These are phyloP conservation scores for Euplagia quadripunctaria DNA, from an alignment of 2,888 invertebrate genomes.

Conservation along the genomic window DNA sequence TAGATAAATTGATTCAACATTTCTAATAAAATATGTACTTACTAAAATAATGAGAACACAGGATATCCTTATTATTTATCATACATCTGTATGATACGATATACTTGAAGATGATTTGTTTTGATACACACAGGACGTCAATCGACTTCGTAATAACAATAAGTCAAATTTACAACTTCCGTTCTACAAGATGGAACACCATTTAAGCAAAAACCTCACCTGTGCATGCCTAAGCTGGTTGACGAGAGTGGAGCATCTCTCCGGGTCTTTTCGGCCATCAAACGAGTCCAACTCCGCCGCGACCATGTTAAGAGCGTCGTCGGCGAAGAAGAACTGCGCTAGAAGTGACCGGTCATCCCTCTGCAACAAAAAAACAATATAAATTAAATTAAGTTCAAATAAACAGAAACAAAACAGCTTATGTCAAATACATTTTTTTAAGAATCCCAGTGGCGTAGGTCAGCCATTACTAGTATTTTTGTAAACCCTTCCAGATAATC, in stretches of 20 bases:
- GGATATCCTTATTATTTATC: not conserved
- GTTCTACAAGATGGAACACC: not conserved
- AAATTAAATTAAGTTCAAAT: conserved; percentile 2
- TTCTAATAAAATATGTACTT: no score
- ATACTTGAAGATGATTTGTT: not conserved
- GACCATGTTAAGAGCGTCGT: conserved; percentile 97
- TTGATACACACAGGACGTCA: not conserved
- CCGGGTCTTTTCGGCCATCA: conserved; percentile 99
- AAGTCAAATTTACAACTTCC: not conserved
- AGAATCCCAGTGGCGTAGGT: no score
- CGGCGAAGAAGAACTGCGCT: conserved; percentile 99
- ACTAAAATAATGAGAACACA: no score
- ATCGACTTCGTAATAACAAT: not conserved
- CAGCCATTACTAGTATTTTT: no score
- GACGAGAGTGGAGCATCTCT: conserved; percentile 97
- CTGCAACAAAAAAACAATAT: conserved; percentile 86
- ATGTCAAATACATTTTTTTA: no score
- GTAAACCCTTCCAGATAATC: no score
- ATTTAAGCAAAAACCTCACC: conserved; percentile 71
- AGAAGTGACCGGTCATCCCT: conserved; percentile 97
- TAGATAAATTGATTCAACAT: no score
- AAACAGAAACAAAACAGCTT: not conserved
- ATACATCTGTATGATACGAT: not conserved
- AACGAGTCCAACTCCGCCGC: conserved; percentile 99
- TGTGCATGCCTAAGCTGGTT: conserved; percentile 98